Base-by-base conservation (phyloP, 2,113 vertebrate species). In the Notarius lentiginosus region DNA sequence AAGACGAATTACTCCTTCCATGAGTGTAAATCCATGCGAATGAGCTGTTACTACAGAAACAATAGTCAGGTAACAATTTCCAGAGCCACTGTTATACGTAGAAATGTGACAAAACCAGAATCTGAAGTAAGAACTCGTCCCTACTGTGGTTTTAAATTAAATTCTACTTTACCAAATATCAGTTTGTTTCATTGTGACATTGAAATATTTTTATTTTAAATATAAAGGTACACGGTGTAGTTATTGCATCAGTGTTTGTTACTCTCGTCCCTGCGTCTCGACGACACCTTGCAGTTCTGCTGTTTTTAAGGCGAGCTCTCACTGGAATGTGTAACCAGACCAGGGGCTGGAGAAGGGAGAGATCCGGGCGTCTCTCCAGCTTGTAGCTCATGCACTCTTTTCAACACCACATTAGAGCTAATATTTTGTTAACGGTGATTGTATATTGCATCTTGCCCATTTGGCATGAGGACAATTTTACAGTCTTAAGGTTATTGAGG, bases 341-440 rank as follows among this genome's bases (percentile, higher is more conserved):
- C 73, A 85, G 84, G 79, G 89, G 83, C 89, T 79, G 79, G 89
- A 72, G 75, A 88, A 83, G 65, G 89, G 86, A 86, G 79, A 88
- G 73, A 75, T 66, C 58, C 79, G 53, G 88, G 72, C 86, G 15
- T 86, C 73, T 73, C 79, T 87, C 79, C 89, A 83, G 51, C 34
- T 24, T 49, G 80, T 56, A 73, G 51, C 72, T 84, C 41, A 63
- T 60, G 51, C 61, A 6, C 24, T 85, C 56, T 79, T 87, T 81
- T 79, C 82, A 68, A 56, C 58, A 53, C 72, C 41, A 77, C 58
- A 68, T 68, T 86, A 83, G 2, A 56, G 63, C 72, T 77, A 83
- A 87, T 84, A 83, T 86, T 80, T 76, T 70, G 84, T 51, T 49
- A 79, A 49, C 49, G 68, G 30, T 53, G 18, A 72, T 65, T 51